Base-by-base conservation (phyloP, 2,797 vertebrate genomes). In the Platalea minor region DNA sequence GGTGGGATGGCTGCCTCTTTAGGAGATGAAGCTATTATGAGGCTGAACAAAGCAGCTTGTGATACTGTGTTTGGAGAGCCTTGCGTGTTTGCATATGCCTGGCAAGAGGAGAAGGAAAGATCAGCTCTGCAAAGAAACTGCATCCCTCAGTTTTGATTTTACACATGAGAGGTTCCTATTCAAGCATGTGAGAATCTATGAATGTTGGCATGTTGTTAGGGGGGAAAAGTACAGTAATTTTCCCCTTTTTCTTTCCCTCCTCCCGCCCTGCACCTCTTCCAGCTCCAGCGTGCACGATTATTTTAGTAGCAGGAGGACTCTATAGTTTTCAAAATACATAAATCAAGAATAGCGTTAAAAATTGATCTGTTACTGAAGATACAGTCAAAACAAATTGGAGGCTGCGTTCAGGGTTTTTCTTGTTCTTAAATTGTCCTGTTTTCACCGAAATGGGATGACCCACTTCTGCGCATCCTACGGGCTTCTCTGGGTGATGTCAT, bases 141-240 rank as follows among this genome's bases (percentile, higher is more conserved):
- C 67, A 50, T 54, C 74, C 51, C 74, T 86, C 59, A 45, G 29
- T 86, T 97, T 88, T 89, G 51, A 91, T 97, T 98, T 97, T 90
- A 70, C 91, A 88, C 85, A 28, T 94, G 89, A 95, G 75, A 83
- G 50, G 37, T 92, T 96, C 94, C 83, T 81, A 54, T 68, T 96
- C 84, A 93, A 91, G 69, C 88, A 39, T 61, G 81, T 48, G 82
- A 69, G 67, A 35, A 50, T 43, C 91, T 82, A 8, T 72, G 53
- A 75, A 88, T 25, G n/a, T 39, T 67, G 48, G 33, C 33, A 23
- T 85, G 79, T 86, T 33, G 29, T 54, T 85, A 21, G 65, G 24
- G 48, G 26, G 7, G 89, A 39, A 43, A 80, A 94, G 48, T 60
- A 56, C 63, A 60, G 84, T 70, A 73, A 94, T 91, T 88, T 51